Evolutionary conservation across 1,140 invertebrate species (phyloP).

Genomic region (Saccostrea cuccullata): DNA sequence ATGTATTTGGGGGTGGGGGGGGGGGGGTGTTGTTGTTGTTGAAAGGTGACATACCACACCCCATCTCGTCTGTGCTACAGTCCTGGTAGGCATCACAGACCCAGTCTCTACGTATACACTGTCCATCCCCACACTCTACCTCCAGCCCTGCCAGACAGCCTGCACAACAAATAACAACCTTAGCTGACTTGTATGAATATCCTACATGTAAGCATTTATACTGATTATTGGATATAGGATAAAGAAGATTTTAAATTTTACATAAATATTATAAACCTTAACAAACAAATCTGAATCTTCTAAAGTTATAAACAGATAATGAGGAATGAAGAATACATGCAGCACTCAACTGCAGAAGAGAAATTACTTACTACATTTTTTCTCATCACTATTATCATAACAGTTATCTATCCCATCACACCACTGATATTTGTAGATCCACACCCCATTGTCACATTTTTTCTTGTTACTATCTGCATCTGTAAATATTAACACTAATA

Average conservation of each 20-base stretch:
- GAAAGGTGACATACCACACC: constrained; percentile 60
- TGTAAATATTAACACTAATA: neutral
- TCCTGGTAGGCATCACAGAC: constrained; percentile 63
- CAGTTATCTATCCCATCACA: constrained; percentile 76
- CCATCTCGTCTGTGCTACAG: constrained; percentile 64
- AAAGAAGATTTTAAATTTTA: too few relatives aligned
- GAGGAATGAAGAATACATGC: too few relatives aligned
- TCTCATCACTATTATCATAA: constrained; percentile 75
- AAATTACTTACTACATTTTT: constrained; percentile 62
- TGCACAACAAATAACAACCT: neutral
- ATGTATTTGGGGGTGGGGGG: neutral
- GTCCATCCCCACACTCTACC: constrained; percentile 48
- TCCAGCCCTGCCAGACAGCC: constrained; percentile 26
- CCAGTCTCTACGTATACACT: constrained; percentile 61
- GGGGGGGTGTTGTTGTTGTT: neutral
- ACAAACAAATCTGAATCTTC: too few relatives aligned
- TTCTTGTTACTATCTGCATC: constrained; percentile 26
- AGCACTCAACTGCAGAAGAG: neutral
- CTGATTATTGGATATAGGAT: too few relatives aligned
- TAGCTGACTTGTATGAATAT: too few relatives aligned
- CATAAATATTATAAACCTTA: too few relatives aligned
- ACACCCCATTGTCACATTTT: constrained; percentile 65
- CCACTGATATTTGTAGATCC: constrained; percentile 55
- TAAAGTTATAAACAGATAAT: too few relatives aligned
- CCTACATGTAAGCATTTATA: too few relatives aligned